Evolutionary conservation across 2,113 vertebrate genomes (phyloP).

Genomic region (Plecotus auritus): DNA sequence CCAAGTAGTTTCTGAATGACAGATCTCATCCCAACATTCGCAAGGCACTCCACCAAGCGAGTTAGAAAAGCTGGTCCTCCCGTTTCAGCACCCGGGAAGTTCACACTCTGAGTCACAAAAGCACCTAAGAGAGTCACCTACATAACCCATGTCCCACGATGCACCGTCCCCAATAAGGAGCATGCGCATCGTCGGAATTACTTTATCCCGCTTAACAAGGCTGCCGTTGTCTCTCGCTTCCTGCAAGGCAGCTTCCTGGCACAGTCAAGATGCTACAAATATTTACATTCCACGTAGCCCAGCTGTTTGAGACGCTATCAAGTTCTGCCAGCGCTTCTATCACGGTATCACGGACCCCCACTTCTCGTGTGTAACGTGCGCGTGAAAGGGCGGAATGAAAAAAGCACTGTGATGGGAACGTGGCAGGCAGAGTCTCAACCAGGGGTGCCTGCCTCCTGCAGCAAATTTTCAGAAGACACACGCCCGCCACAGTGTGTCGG

Average conservation of each 20-base stretch:
- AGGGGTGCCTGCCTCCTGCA: neutral
- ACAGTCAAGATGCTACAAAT: constrained; percentile 74
- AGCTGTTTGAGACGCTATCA: constrained; percentile 47
- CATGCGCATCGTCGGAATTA: neutral
- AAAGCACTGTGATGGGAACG: constrained; percentile 19
- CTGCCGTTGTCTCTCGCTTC: constrained; percentile 11
- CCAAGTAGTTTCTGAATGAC: neutral
- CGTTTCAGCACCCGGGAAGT: constrained; percentile 7
- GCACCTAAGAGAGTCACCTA: neutral
- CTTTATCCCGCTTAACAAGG: constrained; percentile 49
- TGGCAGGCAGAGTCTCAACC: constrained; percentile 33
- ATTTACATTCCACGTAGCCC: constrained; percentile 62
- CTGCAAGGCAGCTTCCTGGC: constrained; percentile 57
- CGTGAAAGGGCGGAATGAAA: constrained; percentile 39
- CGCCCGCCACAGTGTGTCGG: neutral
- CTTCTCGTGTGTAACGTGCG: constrained; percentile 44
- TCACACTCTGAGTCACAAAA: neutral
- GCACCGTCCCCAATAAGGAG: neutral
- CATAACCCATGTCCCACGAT: neutral
- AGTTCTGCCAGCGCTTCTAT: constrained; percentile 55
- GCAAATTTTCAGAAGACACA: constrained; percentile 46
- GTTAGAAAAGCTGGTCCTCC: neutral
- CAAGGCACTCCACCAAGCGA: neutral
- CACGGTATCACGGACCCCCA: constrained; percentile 43
- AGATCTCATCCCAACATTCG: neutral